Base-by-base conservation (phyloP, 2,888 invertebrate genomes). In the Baronia brevicornis region DNA sequence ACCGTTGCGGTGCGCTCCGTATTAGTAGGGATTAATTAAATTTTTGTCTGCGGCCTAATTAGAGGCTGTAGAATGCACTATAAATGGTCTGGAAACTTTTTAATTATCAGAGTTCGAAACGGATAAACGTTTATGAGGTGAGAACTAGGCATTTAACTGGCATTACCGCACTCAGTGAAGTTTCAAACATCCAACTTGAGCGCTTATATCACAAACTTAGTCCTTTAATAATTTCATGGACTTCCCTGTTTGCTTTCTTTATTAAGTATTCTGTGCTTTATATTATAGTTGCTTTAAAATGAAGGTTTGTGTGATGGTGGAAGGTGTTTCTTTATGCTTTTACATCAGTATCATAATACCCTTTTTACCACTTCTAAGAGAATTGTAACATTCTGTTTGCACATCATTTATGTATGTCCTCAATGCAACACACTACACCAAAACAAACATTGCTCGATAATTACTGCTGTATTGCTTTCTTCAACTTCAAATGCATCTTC, bases 11-110 rank as follows among this genome's bases (percentile, higher is more conserved):
- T 29, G 36, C 29, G 24, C 32, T 15, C 12, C 13, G 32, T 38
- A 38, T 40, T 43, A 36, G 38, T 39, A 33, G 14, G 33, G 33
- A 43, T 43, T 38, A 43, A 40, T 43, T 40, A 43, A n/a, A 38
- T 43, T 43, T 40, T 43, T 43, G 38, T 43, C 43, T 43, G 43
- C 29, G 43, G 43, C 38, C 33, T 36, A 40, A 43, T 43, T 43
- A 38, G 38, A 32, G 40, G 43, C 24, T 27, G 33, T 24, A 36
- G 36, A 32, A 33, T 29, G 29, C 32, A 35, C 22, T 38, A 38
- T 15, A 30, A 36, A 43, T 34, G 43, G 43, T 43, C 40, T 43
- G 36, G 29, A 40, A 43, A 40, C 31, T 40, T 43, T 34, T 38
- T 34, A 33, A 36, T 35, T 30, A 32, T 42, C 32, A 23, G 24